Base-by-base conservation (phyloP, 1,140 invertebrate genomes). In the Centruroides vittatus region DNA sequence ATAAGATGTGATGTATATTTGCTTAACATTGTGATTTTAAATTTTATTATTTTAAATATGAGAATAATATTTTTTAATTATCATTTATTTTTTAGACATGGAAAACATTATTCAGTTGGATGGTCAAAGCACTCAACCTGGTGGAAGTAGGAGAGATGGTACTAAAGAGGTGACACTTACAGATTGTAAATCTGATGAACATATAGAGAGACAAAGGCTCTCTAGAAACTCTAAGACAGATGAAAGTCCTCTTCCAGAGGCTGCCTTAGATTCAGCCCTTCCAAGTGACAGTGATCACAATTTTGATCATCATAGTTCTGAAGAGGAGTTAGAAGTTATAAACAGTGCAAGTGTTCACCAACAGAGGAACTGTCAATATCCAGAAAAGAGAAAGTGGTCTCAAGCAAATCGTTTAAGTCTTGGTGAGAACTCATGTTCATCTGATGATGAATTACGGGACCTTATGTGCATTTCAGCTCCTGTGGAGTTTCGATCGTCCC, bases 311-410 rank as follows among this genome's bases (percentile, higher is more conserved):
- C 88, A 91, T 76, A 90, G 87, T 72, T 91, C 88, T 34, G 89
- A 93, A 73, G 89, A 93, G 72, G 89, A 92, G 74, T 76, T 92
- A 56, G 87, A 90, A 78, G 86, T 87, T 66, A 86, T 88, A 67
- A 85, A 85, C 71, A 80, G 78, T 51, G 60, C 62, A 10, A 56
- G 55, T 36, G 54, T 13, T 13, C 52, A 7, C 35, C 47, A 34
- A 11, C 48, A 41, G 8, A 41, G 8, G 10, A 49, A 46, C 5
- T 46, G 35, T 47, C 55, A 57, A 35, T 49, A 46, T 47, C 81
- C 84, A 0, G 85, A 87, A 74, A 88, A 88, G 73, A 78, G 86
- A 58, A 88, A 87, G 53, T 60, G 59, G 62, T 34, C 13, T 41
- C 41, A 41, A 41, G 41, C 41, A 41, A 41, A 41, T 41, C 41